Percentiles rank a stretch among this genome's conserved stretches.
Evolutionary conservation across 2,888 invertebrate genomes (phyloP).

Genomic region (Xylophagus ater): DNA sequence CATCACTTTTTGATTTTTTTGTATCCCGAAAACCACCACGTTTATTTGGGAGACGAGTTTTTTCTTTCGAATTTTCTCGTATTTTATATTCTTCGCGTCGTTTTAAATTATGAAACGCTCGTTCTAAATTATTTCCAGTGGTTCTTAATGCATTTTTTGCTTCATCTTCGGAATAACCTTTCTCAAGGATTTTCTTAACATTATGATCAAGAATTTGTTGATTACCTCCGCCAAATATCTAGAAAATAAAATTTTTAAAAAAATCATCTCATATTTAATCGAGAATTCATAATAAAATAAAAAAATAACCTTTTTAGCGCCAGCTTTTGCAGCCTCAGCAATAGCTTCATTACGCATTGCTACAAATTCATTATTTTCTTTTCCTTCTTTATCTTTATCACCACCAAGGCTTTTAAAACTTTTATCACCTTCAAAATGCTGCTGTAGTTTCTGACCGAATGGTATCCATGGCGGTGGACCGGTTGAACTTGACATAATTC

Average conservation of each 20-base stretch:
- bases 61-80: slow-evolving; percentile 25
- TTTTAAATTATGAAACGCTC: slow-evolving; percentile 56
- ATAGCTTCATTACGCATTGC: slow-evolving; percentile 82
- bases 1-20: slow-evolving; percentile 35
- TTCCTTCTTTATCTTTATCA: slow-evolving; percentile 40
- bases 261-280: background rate
- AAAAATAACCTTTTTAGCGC: slow-evolving; percentile 45
- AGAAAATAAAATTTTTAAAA: slow-evolving; percentile 19
- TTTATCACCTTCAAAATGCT: slow-evolving; percentile 42
- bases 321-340: slow-evolving; percentile 67
- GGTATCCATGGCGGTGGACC: slow-evolving; percentile 88
- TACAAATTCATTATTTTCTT: slow-evolving; percentile 76
- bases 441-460: slow-evolving; percentile 68
- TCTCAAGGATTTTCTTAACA: slow-evolving; percentile 67
- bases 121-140: slow-evolving; percentile 61
- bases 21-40: slow-evolving; percentile 12
- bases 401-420: slow-evolving; percentile 60
- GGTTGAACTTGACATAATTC: slow-evolving; percentile 39
- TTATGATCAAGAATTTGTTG: slow-evolving; percentile 61
- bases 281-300: too few species aligned
- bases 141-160: slow-evolving; percentile 61
- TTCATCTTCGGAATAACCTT: slow-evolving; percentile 65
- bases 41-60: slow-evolving; percentile 15
- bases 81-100: slow-evolving; percentile 43
- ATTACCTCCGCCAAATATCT: slow-evolving; percentile 53